A percentile compares a stretch with the other conserved stretches of the same genome.
Conservation (phyloP, 2,113 vertebrate species). For the Gnathonemus echidnorhynchus region DNA sequence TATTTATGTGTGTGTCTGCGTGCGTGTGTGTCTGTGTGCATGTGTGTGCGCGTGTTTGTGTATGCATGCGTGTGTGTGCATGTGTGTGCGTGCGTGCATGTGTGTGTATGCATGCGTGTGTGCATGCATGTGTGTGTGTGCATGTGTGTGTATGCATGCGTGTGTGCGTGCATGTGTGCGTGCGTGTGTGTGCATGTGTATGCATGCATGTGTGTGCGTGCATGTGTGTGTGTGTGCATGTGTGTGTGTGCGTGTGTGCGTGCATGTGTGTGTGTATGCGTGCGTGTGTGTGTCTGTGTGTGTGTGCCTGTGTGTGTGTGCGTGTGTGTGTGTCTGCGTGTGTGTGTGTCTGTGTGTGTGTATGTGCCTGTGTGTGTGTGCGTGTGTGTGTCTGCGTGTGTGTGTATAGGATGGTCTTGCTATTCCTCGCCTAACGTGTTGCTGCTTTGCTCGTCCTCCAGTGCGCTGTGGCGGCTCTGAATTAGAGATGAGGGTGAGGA, state of each 20-base stretch:
- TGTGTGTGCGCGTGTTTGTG: too few species aligned
- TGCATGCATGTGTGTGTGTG: background rate
- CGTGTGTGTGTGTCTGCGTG: background rate
- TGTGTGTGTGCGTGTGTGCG: too few species aligned
- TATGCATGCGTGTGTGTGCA: too few species aligned
- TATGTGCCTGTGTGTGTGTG: too few species aligned
- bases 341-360: too few species aligned
- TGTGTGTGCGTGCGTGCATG: background rate
- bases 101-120: background rate
- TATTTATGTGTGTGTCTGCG: too few species aligned
- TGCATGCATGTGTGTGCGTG: too few species aligned
- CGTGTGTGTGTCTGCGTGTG: too few species aligned
- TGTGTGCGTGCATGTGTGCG: accelerated
- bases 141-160: accelerated
- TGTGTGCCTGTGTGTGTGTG: accelerated
- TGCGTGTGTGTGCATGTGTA: too few species aligned
- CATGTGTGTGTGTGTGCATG: background rate
- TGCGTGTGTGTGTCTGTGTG: too few species aligned
- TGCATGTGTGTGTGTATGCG: too few species aligned
- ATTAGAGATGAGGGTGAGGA: background rate
- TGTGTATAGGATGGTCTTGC: background rate
- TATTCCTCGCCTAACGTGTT: background rate
- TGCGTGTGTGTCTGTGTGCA: too few species aligned
- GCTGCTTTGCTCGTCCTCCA: background rate
- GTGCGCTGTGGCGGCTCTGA: background rate